Base-by-base conservation (phyloP, 2,888 invertebrate genomes). In the Ophion slaviceki region DNA sequence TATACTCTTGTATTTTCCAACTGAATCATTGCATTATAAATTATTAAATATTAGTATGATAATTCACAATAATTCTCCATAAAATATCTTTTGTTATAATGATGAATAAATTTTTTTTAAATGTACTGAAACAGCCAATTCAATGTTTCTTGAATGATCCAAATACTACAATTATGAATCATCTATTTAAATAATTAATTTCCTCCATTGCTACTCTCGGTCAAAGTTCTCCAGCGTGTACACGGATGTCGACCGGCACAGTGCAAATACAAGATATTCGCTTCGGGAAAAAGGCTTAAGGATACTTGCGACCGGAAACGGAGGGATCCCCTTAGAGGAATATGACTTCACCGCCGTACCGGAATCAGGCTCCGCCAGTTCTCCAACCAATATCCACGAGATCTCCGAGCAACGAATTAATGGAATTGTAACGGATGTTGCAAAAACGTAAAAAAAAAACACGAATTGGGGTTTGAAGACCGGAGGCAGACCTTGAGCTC, bases 391-490 rank as follows among this genome's bases (percentile, higher is more conserved):
- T 84, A 84, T 86, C 74, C 85, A 61, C 47, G 24, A 32, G 76
- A 82, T 83, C 72, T 59, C 80, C 47, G 45, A 80, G 77, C 74
- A 80, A 74, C 66, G 85, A 84, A 81, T 88, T 82, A 87, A 86
- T 86, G 74, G 84, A 77, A 85, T n/a, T 66, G 11, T 24, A 14
- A 28, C 68, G 4, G 79, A 17, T 47, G 24, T 75, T 75, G 61
- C 70, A 76, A 64, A 14, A n/a, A 45, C 59, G 4, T 64, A 32
- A 32, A 40, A 32, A 57, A 24, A 70, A 74, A 61, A 4, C 20
- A 17, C 17, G 7, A 14, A 14, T 28, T 53, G 28, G 70, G 32
- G 28, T 6, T 17, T 4, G 53, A 70, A 70, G 17, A 53, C 53
- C 28, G 28, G 17, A 28, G 32, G 17, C 53, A 7, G 28, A 47